phyloP scores from a whole-genome alignment of 1,140 invertebrate species.

The Dreissena polymorpha region DNA sequence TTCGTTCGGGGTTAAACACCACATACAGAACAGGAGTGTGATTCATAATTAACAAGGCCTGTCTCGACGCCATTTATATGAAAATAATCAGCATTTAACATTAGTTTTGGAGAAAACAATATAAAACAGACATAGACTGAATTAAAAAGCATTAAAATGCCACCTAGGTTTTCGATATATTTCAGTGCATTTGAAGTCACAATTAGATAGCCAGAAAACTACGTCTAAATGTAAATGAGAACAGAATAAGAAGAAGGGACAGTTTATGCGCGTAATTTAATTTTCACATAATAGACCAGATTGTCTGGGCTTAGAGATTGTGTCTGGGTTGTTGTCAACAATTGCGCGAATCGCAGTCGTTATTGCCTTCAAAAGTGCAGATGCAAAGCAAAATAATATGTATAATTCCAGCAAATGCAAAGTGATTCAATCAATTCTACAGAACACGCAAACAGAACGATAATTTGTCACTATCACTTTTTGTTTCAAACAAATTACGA shows the following conservation, averaged over 20 bases:
- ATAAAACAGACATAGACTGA: slow-evolving; percentile 34
- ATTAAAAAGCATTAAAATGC: slow-evolving; percentile 41
- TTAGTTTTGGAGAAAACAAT: neutral
- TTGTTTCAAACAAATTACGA: too few species aligned
- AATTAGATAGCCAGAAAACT: slow-evolving; percentile 14
- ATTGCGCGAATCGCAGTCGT: neutral
- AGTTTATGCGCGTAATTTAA: slow-evolving; percentile 2
- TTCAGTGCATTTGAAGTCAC: slow-evolving; percentile 18
- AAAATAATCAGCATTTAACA: slow-evolving; percentile 4
- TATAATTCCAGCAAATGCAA: too few species aligned
- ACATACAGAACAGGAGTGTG: slow-evolving; percentile 11
- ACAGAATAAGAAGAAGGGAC: too few species aligned
- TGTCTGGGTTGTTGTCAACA: neutral
- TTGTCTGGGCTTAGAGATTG: neutral
- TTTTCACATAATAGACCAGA: slow-evolving; percentile 17
- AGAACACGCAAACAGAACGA: too few species aligned
- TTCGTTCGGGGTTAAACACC: neutral
- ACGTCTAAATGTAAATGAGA: slow-evolving; percentile 25
- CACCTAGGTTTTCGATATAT: slow-evolving; percentile 24
- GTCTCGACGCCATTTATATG: slow-evolving; percentile 31
- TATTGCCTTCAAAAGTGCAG: too few species aligned
- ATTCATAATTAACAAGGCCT: slow-evolving; percentile 35
- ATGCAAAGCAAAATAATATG: too few species aligned
- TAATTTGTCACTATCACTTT: too few species aligned
- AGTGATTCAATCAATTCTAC: too few species aligned